These are phyloP conservation scores for Dipodomys spectabilis DNA, from an alignment of 2,113 vertebrate species.

Conservation along the genomic window DNA sequence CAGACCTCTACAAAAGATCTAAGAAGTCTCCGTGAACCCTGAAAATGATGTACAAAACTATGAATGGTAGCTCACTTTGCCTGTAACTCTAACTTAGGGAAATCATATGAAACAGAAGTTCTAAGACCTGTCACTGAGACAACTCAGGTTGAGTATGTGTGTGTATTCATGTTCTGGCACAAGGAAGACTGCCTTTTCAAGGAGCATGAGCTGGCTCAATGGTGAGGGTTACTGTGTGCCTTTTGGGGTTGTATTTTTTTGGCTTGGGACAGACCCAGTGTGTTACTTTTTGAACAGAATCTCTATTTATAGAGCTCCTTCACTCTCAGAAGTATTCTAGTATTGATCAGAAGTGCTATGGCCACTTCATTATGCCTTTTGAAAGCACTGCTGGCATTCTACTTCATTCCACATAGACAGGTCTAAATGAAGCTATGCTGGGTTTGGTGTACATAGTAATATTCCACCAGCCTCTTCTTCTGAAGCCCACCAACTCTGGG, in stretches of 20 bases:
- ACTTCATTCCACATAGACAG: neutral
- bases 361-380: neutral
- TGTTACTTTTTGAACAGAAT: neutral
- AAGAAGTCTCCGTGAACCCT: too few relatives aligned
- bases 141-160: neutral
- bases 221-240: neutral
- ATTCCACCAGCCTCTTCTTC: neutral
- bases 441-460: neutral
- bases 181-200: neutral
- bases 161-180: neutral
- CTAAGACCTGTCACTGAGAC: constrained; percentile 4
- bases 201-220: neutral
- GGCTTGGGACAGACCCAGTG: neutral
- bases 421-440: neutral
- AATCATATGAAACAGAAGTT: neutral
- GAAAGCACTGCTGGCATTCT: neutral
- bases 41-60: neutral
- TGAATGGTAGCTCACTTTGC: constrained; percentile 10
- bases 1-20: neutral
- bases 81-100: constrained; percentile 2
- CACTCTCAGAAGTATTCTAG: neutral
- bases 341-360: neutral
- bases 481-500: neutral
- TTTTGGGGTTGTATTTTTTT: neutral
- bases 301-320: neutral